Percentiles rank a stretch among this genome's conserved stretches.
phyloP scores from a whole-genome alignment of 30 jellyfish, hydroid and myxozoan species.

The Chironex yamaguchii region DNA sequence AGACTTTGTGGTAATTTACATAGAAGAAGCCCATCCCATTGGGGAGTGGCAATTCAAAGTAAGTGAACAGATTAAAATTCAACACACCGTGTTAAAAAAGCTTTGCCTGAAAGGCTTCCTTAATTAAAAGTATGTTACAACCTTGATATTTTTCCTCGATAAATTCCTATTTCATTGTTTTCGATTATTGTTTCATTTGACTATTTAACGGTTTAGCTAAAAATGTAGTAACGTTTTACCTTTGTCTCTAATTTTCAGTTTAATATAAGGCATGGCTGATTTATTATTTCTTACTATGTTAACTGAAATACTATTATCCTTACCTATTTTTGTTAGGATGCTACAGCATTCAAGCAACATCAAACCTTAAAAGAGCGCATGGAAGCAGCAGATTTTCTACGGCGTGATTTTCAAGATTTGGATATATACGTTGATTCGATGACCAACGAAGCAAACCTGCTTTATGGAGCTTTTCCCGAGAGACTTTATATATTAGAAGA shows the following conservation, averaged over 20 bases:
- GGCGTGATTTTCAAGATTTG: conserved; percentile 2
- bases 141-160: too few species aligned
- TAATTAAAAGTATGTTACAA: too few species aligned
- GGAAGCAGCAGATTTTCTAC: conserved; percentile 48
- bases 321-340: too few species aligned
- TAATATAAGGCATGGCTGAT: neutral
- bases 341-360: too few species aligned
- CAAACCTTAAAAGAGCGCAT: conserved; percentile 49
- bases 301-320: conserved; percentile 2
- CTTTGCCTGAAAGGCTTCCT: too few species aligned
- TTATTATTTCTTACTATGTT: neutral
- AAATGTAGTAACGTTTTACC: too few species aligned
- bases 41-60: conserved; percentile 89
- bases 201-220: too few species aligned
- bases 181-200: too few species aligned
- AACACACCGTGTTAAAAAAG: too few species aligned
- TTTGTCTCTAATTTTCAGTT: too few species aligned
- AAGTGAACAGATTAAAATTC: neutral
- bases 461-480: conserved; percentile 76
- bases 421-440: conserved; percentile 56
- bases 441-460: conserved; percentile 44
- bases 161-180: too few species aligned
- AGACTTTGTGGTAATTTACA: conserved; percentile 82
- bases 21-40: conserved; percentile 91
- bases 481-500: conserved; percentile 68